Evolutionary conservation across 1,140 invertebrate genomes (phyloP).

Genomic region (Rhyzopertha dominica): DNA sequence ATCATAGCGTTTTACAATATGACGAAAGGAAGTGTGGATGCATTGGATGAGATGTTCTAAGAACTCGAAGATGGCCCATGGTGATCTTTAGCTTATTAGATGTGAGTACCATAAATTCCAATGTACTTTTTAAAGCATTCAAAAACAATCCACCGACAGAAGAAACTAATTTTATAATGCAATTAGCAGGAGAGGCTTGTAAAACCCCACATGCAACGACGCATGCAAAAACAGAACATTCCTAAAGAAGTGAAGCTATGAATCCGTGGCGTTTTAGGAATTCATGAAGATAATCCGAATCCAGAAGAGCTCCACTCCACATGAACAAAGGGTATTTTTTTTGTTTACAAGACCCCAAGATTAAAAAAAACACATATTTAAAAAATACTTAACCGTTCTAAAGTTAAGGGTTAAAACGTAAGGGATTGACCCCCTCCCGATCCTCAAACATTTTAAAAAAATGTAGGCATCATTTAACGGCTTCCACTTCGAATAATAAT

Average conservation of each 20-base stretch:
- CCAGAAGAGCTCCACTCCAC: not conserved
- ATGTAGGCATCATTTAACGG: too few relatives aligned
- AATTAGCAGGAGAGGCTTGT: constrained; percentile 8
- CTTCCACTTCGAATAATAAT: too few relatives aligned
- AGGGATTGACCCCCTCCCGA: too few relatives aligned
- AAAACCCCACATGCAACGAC: constrained; percentile 5
- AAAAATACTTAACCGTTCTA: too few relatives aligned
- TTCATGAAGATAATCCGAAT: too few relatives aligned
- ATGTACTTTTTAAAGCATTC: not conserved
- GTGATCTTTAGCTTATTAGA: too few relatives aligned
- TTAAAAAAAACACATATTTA: too few relatives aligned
- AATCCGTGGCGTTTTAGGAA: not conserved
- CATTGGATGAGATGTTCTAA: constrained; percentile 41
- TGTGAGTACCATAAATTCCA: constrained; percentile 12
- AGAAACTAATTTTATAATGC: not conserved
- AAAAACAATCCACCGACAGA: not conserved
- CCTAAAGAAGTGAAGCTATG: constrained; percentile 5
- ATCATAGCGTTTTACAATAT: constrained; percentile 36
- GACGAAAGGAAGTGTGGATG: constrained; percentile 47
- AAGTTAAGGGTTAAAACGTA: too few relatives aligned
- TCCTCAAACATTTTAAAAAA: too few relatives aligned
- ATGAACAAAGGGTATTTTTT: constrained; percentile 3
- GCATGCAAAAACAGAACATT: constrained; percentile 3
- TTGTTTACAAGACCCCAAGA: too few relatives aligned
- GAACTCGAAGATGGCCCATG: constrained; percentile 42